These are phyloP conservation scores for Orchesella cincta DNA, from an alignment of 1,140 invertebrate genomes.

Conservation along the genomic window DNA sequence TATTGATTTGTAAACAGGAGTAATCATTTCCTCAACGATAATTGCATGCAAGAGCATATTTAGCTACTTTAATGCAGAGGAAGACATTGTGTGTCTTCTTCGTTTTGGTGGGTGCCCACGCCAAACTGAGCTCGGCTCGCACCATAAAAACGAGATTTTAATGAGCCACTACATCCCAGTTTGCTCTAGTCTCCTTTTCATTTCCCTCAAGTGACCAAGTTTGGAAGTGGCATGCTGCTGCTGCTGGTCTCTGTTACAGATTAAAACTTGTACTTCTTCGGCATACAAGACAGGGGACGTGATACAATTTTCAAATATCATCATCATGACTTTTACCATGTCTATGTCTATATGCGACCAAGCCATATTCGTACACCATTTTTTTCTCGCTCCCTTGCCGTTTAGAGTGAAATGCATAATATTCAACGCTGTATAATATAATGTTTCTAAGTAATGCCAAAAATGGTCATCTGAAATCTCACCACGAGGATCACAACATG, in stretches of 20 bases:
- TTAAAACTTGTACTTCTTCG: slow-evolving; percentile 15
- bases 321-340: too few species aligned
- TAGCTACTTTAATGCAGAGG: too few species aligned
- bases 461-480: neutral
- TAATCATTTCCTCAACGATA: slow-evolving; percentile 19
- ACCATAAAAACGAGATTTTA: slow-evolving; percentile 23
- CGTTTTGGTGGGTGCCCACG: neutral
- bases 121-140: neutral
- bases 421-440: too few species aligned
- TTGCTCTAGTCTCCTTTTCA: neutral
- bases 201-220: neutral
- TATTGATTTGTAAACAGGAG: slow-evolving; percentile 29
- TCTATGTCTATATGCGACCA: neutral
- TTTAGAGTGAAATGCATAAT: too few species aligned
- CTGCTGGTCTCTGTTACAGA: neutral
- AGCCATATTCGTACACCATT: too few species aligned
- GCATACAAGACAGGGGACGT: neutral
- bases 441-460: slow-evolving; percentile 1
- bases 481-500: neutral
- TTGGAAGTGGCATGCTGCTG: slow-evolving; percentile 8
- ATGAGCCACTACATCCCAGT: slow-evolving; percentile 3
- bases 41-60: too few species aligned
- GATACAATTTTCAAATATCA: neutral
- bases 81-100: neutral
- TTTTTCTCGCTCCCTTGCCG: too few species aligned